Conservation (phyloP, 1,140 invertebrate species). For the Cyphomyrmex costatus region DNA sequence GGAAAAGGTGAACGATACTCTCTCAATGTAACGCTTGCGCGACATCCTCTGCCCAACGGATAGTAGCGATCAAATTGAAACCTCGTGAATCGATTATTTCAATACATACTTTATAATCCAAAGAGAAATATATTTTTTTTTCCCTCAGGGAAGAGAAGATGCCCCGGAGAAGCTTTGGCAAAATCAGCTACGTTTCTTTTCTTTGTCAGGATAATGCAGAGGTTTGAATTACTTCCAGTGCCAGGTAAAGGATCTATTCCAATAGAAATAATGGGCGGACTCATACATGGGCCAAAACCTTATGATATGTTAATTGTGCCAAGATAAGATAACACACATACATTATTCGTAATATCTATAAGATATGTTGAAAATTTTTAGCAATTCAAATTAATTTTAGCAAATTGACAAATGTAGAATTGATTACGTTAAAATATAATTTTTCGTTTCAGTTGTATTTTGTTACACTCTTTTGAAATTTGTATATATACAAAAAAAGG, state of each 20-base stretch:
- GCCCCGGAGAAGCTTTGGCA: conserved; percentile 92
- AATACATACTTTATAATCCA: not conserved
- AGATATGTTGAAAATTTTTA: not conserved
- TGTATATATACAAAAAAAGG: not conserved
- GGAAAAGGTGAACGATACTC: not conserved
- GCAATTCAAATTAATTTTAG: not conserved
- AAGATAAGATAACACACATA: conserved; percentile 51
- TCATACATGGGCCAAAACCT: conserved; percentile 81
- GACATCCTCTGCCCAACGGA: not conserved
- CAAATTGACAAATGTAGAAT: not conserved
- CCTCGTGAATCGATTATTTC: not conserved
- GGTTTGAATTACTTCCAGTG: conserved; percentile 80
- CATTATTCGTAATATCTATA: not conserved
- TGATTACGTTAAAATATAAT: not conserved
- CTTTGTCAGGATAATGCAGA: conserved; percentile 90
- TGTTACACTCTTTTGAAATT: not conserved
- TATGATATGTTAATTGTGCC: conserved; percentile 79
- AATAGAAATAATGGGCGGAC: conserved; percentile 75
- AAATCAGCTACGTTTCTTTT: conserved; percentile 91
- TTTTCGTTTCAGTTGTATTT: not conserved
- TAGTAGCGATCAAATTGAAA: not conserved
- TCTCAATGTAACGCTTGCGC: not conserved
- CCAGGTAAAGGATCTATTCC: conserved; percentile 78
- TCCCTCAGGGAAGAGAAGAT: conserved; percentile 90
- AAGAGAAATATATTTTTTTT: not conserved